These are phyloP conservation scores for Zaprionus inermis DNA, from an alignment of 1,140 invertebrate genomes.

Conservation along the genomic window DNA sequence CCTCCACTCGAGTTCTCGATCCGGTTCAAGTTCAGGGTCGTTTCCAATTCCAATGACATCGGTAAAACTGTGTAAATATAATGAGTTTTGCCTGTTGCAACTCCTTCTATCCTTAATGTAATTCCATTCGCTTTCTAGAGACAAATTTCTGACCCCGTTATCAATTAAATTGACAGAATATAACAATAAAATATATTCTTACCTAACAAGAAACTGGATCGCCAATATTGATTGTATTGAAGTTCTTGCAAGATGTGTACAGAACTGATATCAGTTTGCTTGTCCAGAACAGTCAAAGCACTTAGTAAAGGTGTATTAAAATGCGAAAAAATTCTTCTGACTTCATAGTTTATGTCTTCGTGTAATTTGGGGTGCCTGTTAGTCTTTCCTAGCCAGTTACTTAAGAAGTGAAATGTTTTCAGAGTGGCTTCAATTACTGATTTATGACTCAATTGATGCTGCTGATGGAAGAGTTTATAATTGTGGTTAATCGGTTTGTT, in stretches of 20 bases:
- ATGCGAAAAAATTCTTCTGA: background rate
- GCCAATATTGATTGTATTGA: background rate
- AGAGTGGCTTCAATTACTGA: too few species aligned
- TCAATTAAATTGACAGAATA: background rate
- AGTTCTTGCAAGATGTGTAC: too few species aligned
- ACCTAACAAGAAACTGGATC: background rate
- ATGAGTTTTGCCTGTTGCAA: too few species aligned
- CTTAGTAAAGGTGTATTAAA: background rate
- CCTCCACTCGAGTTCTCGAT: background rate
- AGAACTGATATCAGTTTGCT: background rate
- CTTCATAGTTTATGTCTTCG: background rate
- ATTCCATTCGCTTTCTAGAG: background rate
- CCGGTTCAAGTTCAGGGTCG: too few species aligned
- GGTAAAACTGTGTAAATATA: too few species aligned
- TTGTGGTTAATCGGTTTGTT: background rate
- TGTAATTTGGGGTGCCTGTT: background rate
- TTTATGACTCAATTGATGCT: background rate
- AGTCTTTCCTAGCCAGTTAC: background rate
- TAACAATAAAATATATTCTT: background rate
- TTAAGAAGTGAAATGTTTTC: background rate
- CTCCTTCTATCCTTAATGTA: too few species aligned
- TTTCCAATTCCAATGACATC: too few species aligned
- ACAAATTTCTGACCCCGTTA: background rate
- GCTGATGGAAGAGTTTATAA: background rate
- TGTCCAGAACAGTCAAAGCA: too few species aligned